Conservation (phyloP, 1,140 invertebrate species). For the Hestina assimilis region DNA sequence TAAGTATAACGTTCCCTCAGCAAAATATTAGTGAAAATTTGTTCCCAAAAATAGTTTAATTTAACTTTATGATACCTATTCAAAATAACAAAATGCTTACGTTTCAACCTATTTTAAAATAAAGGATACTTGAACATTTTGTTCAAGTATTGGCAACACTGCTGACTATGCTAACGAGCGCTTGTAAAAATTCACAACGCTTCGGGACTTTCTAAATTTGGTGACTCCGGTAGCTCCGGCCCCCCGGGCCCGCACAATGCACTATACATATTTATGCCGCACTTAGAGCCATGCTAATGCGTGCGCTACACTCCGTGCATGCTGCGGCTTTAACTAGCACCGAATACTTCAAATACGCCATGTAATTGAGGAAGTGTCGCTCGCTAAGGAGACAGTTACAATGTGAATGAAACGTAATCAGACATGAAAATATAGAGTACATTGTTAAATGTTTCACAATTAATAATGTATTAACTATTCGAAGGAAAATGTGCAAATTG, state of each 20-base stretch:
- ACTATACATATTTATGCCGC: conserved; percentile 36
- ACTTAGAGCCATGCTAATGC: conserved; percentile 5
- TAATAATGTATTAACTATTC: no score
- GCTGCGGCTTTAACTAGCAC: neutral
- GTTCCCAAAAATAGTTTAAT: no score
- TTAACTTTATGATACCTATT: no score
- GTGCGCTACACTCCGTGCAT: conserved; percentile 3
- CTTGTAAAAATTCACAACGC: conserved; percentile 32
- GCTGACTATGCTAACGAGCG: conserved; percentile 21
- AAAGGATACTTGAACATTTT: no score
- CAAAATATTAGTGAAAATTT: no score
- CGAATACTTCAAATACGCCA: neutral
- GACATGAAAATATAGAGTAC: no score
- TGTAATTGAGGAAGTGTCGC: neutral
- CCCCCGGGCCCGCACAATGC: conserved; percentile 17
- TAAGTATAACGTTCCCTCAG: no score
- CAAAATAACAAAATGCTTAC: no score
- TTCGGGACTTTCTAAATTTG: conserved; percentile 34
- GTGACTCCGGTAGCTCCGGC: neutral
- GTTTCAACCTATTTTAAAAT: no score
- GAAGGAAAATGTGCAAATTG: no score
- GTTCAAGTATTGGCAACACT: no score
- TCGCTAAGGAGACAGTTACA: neutral
- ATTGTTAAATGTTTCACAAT: no score
- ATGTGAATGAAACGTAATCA: neutral